phyloP scores from a whole-genome alignment of 2,888 invertebrate genomes.

The Chelonus formosanus region DNA sequence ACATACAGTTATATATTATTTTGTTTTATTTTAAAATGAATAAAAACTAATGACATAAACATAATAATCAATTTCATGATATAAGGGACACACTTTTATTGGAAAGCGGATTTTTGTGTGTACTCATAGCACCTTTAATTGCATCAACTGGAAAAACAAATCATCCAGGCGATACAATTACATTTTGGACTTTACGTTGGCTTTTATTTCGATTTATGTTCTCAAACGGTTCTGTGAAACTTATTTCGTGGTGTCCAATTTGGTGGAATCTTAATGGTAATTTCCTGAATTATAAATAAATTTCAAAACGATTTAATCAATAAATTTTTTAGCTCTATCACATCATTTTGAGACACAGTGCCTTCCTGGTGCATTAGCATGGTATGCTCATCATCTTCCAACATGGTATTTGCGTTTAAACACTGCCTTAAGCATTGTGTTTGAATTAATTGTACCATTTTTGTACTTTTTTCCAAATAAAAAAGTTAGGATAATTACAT shows the following conservation, averaged over 20 bases:
- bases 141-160: constrained; percentile 63
- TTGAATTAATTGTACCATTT: constrained; percentile 75
- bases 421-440: constrained; percentile 70
- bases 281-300: background rate
- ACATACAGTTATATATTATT: no score
- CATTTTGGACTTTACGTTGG: constrained; percentile 77
- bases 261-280: constrained; percentile 83
- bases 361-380: constrained; percentile 77
- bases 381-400: constrained; percentile 79
- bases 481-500: constrained; percentile 71
- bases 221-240: constrained; percentile 76
- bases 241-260: constrained; percentile 75
- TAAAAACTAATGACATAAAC: no score
- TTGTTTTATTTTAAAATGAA: no score
- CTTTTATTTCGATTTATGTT: constrained; percentile 78
- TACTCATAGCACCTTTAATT: constrained; percentile 74
- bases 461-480: constrained; percentile 77
- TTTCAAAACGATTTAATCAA: constrained; percentile 24
- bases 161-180: constrained; percentile 68
- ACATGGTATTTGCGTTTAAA: constrained; percentile 72
- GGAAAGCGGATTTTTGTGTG: constrained; percentile 77
- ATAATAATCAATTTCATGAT: no score
- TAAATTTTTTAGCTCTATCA: constrained; percentile 67
- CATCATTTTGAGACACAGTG: constrained; percentile 80
- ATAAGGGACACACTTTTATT: constrained; percentile 77